A percentile compares a stretch with the other conserved stretches of the same genome.
These are phyloP conservation scores for Astropecten irregularis DNA, from an alignment of 53 echinoderm and acorn worm genomes.

Conservation along the genomic window DNA sequence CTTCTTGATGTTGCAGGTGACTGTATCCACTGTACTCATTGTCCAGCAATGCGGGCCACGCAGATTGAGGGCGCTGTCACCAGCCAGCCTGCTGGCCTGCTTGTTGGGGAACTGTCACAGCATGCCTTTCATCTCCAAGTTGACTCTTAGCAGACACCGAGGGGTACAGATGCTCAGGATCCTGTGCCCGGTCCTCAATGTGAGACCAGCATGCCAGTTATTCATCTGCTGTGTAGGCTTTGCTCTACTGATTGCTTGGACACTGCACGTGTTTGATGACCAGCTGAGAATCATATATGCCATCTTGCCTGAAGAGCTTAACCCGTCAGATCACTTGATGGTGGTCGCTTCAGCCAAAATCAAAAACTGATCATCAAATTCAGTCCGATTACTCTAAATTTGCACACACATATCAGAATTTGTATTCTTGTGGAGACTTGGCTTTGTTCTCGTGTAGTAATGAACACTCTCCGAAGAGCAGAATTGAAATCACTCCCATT, in stretches of 20 bases:
- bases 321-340: constrained; percentile 87
- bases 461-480: too few species aligned
- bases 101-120: not conserved
- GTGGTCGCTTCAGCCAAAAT: constrained; percentile 9
- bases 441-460: too few species aligned
- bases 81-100: not conserved
- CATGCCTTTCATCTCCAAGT: not conserved
- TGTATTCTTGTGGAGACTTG: too few species aligned
- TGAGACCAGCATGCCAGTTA: constrained; percentile 53
- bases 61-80: not conserved
- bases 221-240: constrained; percentile 23
- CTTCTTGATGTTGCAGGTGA: constrained; percentile 36
- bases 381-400: too few species aligned
- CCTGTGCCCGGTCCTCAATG: constrained; percentile 13
- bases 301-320: constrained; percentile 71
- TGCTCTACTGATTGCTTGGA: constrained; percentile 28
- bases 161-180: not conserved
- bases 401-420: too few species aligned
- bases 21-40: not conserved
- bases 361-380: not conserved
- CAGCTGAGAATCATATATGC: constrained; percentile 45
- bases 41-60: not conserved
- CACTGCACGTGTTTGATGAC: constrained; percentile 56
- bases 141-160: constrained; percentile 8
- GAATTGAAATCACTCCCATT: too few species aligned